Base-by-base conservation (phyloP, 2,113 vertebrate species). In the Seriola aureovittata region DNA sequence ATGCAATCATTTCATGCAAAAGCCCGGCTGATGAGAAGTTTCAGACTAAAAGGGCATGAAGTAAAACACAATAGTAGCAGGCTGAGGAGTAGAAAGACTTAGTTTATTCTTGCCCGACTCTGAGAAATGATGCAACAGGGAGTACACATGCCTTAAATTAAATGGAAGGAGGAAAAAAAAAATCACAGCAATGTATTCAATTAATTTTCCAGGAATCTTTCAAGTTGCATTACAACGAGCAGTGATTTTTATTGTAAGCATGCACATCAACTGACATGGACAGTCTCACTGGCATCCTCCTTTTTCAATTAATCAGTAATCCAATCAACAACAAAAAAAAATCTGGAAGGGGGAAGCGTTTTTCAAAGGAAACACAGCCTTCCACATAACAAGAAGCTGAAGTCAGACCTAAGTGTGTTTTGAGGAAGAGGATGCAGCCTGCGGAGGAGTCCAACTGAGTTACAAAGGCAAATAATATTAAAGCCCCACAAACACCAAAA, bases 191-290 rank as follows among this genome's bases (percentile, higher is more conserved):
- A 83, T 78, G 73, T 70, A 70, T 82, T 84, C 67, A 83, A 79
- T 85, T 87, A n/a, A 81, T 88, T 90, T 88, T 84, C 86, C 86
- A 87, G 81, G 88, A 90, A 90, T 80, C 32, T 58, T 73, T 73
- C 48, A 44, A 23, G 83, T 72, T 85, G 50, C 42, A 71, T 71
- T 50, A 71, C 44, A 81, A 70, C 71, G 73, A 84, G 59, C 25
- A 23, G 8, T 65, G 29, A 42, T 54, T 60, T 72, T 77, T 29
- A 44, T 72, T 81, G 8, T 10, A 73, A 77, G 65, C 48, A 66
- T 73, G n/a, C 59, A 65, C 69, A 68, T 59, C 38, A 62, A 32
- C 36, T 71, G 69, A 67, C 59, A 63, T 10, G 66, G 38, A 36
- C 75, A 63, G 32, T 25, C 19, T 19, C 32, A 32, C 62, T 46